Conservation (phyloP, 1,140 invertebrate species). For the Zaprionus africanus region DNA sequence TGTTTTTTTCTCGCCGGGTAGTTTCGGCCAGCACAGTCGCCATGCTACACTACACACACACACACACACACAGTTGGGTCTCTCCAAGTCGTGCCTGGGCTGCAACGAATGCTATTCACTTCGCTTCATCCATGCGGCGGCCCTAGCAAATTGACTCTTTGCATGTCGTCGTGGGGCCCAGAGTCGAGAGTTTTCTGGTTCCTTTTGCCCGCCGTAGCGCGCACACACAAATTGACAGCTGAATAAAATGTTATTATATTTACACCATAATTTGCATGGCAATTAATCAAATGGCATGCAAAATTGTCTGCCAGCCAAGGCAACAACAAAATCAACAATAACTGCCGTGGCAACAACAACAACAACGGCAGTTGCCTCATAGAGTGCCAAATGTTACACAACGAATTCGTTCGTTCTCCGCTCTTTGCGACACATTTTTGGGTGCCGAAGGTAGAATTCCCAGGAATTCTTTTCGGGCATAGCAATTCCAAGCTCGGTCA, state of each 20-base stretch:
- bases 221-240: constrained; percentile 72
- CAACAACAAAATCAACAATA: constrained; percentile 10
- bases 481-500: constrained; percentile 41
- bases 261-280: constrained; percentile 83
- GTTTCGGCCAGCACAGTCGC: constrained; percentile 53
- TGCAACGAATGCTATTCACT: constrained; percentile 81
- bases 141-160: constrained; percentile 77
- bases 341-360: constrained; percentile 12
- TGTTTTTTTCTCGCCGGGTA: constrained; percentile 35
- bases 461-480: constrained; percentile 27
- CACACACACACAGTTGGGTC: not conserved
- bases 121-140: constrained; percentile 68
- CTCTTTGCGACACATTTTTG: constrained; percentile 66
- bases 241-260: constrained; percentile 84
- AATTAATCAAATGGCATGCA: constrained; percentile 83
- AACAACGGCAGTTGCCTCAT: not conserved
- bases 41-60: constrained; percentile 3
- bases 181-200: constrained; percentile 56
- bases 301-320: constrained; percentile 61
- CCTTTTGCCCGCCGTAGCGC: constrained; percentile 43
- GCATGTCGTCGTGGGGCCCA: constrained; percentile 66
- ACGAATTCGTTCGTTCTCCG: constrained; percentile 28
- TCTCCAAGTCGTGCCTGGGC: constrained; percentile 63
- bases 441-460: constrained; percentile 28
- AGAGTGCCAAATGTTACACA: constrained; percentile 43